Base-by-base conservation (phyloP, 2,888 invertebrate genomes). In the Herminia tarsipennalis region DNA sequence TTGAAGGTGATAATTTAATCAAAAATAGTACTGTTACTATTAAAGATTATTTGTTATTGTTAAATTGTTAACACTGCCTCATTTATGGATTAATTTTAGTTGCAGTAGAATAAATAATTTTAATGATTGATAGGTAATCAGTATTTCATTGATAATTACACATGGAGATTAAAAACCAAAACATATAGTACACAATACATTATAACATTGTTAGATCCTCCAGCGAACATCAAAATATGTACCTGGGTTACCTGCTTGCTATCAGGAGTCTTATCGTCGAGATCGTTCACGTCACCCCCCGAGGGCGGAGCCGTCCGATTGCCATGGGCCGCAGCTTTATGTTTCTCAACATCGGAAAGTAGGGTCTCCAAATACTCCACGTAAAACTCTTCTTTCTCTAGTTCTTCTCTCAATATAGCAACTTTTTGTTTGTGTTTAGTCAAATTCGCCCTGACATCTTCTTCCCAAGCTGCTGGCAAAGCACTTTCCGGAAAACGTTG, bases 381-480 rank as follows among this genome's bases (percentile, higher is more conserved):
- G 77, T 97, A 97, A 75, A 97, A 95, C 77, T 96, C 96, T 85
- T 98, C 97, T 82, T 97, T 97, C 78, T 97, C 96, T 59, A 98
- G 92, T 86, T 97, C 97, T 81, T 96, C 96, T 80, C 94, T 94
- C 43, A 98, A 92, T 70, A 95, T 93, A 60, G 93, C 92, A 59
- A 97, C 96, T 93, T 96, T 96, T 84, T 96, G 94, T 92, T 96
- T 96, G 93, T 98, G 97, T 88, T 96, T 96, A 76, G 95, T 94
- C 73, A 98, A 93, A 92, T 97, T 97, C 67, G 96, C 96, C 79
- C 97, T 94, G 78, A 97, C 97, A 93, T 97, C 97, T 91, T 96
- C 97, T 86, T 97, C 97, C 97, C 97, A 97, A 82, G 97, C 97
- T 81, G 96, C 96, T 83, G 97, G 97, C 73, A 97, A 92, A 69